phyloP scores from a whole-genome alignment of 2,113 vertebrate genomes.

The Ophiodon elongatus region DNA sequence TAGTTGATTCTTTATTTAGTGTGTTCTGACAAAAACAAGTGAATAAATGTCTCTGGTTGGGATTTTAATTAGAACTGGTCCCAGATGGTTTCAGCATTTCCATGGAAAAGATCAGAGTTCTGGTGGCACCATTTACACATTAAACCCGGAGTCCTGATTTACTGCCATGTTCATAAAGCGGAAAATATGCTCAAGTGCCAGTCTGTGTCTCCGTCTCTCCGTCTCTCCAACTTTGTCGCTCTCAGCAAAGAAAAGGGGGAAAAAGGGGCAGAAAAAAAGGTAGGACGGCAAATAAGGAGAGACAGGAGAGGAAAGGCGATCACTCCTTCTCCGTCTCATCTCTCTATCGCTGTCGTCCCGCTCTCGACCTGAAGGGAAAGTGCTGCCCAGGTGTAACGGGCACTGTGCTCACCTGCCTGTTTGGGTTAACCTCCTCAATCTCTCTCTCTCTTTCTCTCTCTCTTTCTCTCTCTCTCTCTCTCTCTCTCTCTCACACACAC shows the following conservation, averaged over 20 bases:
- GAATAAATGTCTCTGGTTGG: neutral
- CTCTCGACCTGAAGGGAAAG: conserved; percentile 36
- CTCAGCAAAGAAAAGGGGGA: neutral
- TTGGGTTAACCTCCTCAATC: conserved; percentile 32
- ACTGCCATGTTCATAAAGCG: conserved; percentile 42
- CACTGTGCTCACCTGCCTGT: conserved; percentile 43
- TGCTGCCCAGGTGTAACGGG: conserved; percentile 35
- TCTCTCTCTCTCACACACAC: neutral
- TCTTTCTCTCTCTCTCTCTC: too few relatives aligned
- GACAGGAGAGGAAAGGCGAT: neutral
- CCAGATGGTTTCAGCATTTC: conserved; percentile 12
- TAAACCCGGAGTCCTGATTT: conserved; percentile 51
- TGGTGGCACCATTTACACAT: conserved; percentile 30
- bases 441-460: too few relatives aligned
- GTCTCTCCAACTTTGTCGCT: conserved; percentile 7
- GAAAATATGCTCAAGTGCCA: conserved; percentile 54
- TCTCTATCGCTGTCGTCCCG: conserved; percentile 14
- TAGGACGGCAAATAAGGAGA: neutral
- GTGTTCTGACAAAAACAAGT: conserved; percentile 1
- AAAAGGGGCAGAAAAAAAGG: neutral
- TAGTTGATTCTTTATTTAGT: conserved; percentile 1
- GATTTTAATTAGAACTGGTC: conserved; percentile 17
- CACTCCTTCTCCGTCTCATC: conserved; percentile 20
- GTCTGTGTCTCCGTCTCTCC: conserved; percentile 4
- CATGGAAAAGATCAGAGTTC: conserved; percentile 8